A percentile compares a stretch with the other conserved stretches of the same genome.
phyloP scores from a whole-genome alignment of 2,888 invertebrate species.

The Geotrupes spiniger region DNA sequence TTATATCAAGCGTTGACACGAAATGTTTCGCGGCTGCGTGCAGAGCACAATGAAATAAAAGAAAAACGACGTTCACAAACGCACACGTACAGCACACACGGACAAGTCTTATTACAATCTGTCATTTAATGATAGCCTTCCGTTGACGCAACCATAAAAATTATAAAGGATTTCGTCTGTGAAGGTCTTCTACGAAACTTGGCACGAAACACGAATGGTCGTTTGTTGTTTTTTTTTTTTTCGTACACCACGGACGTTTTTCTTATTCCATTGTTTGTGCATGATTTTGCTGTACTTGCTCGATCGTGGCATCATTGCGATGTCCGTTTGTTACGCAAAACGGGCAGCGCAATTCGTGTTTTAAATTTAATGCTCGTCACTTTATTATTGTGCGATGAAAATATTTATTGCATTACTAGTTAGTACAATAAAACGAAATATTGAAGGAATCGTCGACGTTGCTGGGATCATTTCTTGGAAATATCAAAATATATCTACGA shows the following conservation, averaged over 20 bases:
- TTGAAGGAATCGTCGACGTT: too few species aligned
- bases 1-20: slow-evolving; percentile 39
- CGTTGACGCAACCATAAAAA: slow-evolving; percentile 40
- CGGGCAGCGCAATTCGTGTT: too few species aligned
- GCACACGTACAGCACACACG: neutral
- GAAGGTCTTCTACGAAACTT: slow-evolving; percentile 21
- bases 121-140: slow-evolving; percentile 45
- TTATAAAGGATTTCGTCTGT: slow-evolving; percentile 29
- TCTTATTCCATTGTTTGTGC: too few species aligned
- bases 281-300: too few species aligned
- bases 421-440: too few species aligned
- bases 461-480: too few species aligned
- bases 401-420: too few species aligned
- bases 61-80: neutral
- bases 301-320: too few species aligned
- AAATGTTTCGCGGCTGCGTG: slow-evolving; percentile 35
- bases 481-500: too few species aligned
- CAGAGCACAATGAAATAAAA: slow-evolving; percentile 23
- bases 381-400: too few species aligned
- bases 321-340: too few species aligned
- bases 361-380: too few species aligned
- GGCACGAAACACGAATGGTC: slow-evolving; percentile 11
- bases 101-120: slow-evolving; percentile 39
- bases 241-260: neutral
- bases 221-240: neutral